Conservation (phyloP, 2,888 invertebrate genomes). For the Drosophila atroscutellata region DNA sequence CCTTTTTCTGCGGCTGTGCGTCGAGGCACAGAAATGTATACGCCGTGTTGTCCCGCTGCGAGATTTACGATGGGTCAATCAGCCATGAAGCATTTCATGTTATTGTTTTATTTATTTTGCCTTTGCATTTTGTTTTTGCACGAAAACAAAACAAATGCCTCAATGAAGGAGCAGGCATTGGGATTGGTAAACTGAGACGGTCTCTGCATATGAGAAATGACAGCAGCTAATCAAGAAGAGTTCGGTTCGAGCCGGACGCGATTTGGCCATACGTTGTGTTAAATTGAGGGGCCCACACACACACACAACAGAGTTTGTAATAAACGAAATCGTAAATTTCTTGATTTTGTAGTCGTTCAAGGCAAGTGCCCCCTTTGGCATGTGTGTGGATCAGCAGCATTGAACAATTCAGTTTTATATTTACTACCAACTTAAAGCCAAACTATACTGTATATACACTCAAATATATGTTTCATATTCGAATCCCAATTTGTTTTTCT, state of each 20-base stretch:
- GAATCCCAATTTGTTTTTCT: neutral
- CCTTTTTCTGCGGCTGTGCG: constrained; percentile 35
- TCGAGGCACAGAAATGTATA: constrained; percentile 47
- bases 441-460: neutral
- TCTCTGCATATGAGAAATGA: constrained; percentile 56
- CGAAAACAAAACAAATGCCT: constrained; percentile 31
- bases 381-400: neutral
- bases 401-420: constrained; percentile 1
- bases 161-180: neutral
- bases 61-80: constrained; percentile 77
- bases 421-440: constrained; percentile 4
- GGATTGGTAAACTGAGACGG: neutral
- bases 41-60: constrained; percentile 56
- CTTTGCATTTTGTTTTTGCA: constrained; percentile 15
- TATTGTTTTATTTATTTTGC: constrained; percentile 62
- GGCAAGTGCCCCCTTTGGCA: neutral
- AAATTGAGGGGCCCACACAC: neutral
- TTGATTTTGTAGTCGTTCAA: constrained; percentile 3
- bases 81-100: constrained; percentile 59
- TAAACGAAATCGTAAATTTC: constrained; percentile 17
- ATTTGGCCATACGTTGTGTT: constrained; percentile 16
- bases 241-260: constrained; percentile 20
- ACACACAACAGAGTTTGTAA: constrained; percentile 29
- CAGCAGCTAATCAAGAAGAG: constrained; percentile 73
- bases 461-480: neutral